Conservation (phyloP, 2,113 vertebrate genomes). For the Apus apus region DNA sequence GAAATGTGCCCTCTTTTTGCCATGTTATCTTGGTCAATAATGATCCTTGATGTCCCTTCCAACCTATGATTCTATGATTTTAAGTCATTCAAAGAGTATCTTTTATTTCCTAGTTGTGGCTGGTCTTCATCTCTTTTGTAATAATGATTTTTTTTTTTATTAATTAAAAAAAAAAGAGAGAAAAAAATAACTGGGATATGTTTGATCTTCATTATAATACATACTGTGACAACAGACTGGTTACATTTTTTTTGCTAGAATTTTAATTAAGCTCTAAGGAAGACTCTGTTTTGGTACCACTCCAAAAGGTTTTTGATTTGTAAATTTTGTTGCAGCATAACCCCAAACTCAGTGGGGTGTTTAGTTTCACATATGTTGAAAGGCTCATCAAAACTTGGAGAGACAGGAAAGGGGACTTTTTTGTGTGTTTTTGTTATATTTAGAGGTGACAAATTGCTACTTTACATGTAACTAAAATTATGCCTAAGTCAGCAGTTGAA, state of each 20-base stretch:
- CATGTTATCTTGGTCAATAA: neutral
- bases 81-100: neutral
- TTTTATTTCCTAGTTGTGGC: neutral
- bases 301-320: neutral
- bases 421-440: neutral
- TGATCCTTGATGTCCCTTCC: neutral
- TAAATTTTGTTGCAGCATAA: neutral
- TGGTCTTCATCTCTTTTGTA: neutral
- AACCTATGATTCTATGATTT: no score
- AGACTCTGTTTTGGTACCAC: neutral
- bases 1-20: neutral
- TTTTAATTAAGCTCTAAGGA: neutral
- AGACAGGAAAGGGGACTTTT: neutral
- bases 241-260: neutral
- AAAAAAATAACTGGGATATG: neutral
- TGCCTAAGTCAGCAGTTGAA: neutral
- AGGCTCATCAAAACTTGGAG: neutral
- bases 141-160: neutral
- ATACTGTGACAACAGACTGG: neutral
- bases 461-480: neutral
- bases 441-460: neutral
- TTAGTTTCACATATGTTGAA: neutral
- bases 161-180: neutral
- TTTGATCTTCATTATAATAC: neutral
- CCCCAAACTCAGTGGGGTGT: neutral